These are phyloP conservation scores for Acanthopleura granulata DNA, from an alignment of 2,888 invertebrate genomes.

Conservation along the genomic window DNA sequence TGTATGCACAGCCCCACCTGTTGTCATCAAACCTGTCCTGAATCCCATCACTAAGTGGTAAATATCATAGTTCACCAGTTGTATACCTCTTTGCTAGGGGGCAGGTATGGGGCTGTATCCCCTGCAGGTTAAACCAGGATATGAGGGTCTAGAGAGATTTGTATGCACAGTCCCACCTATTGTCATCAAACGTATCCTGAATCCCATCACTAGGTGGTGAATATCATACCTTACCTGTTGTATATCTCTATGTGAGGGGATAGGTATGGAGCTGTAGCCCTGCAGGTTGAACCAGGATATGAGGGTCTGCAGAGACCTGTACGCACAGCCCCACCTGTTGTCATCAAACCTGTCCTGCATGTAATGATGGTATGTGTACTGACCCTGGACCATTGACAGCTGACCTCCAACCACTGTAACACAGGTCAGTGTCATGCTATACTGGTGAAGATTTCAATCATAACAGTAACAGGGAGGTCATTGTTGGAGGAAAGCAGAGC, in stretches of 20 bases:
- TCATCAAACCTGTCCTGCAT: conserved; percentile 91
- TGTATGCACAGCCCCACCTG: conserved; percentile 99
- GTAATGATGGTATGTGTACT: conserved; percentile 96
- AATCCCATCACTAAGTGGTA: no score
- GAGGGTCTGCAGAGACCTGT: conserved; percentile 95
- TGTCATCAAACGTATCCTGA: conserved; percentile 62
- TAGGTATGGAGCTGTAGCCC: conserved; percentile 73
- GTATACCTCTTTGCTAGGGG: conserved; percentile 83
- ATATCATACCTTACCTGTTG: conserved; percentile 78
- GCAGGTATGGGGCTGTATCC: conserved; percentile 75
- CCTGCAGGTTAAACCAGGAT: conserved; percentile 86
- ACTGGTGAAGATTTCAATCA: no score
- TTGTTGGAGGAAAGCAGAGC: no score
- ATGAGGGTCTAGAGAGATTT: conserved; percentile 95
- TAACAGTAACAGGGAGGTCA: no score
- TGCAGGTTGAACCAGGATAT: conserved; percentile 89
- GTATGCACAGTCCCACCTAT: conserved; percentile 98
- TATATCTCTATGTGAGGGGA: conserved; percentile 83
- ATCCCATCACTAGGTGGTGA: no score
- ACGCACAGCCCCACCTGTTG: conserved; percentile 99
- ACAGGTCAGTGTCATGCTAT: no score
- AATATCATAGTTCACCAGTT: conserved; percentile 78
- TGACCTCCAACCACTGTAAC: conserved; percentile 40
- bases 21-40: conserved; percentile 88
- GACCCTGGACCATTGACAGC: conserved; percentile 78